Evolutionary conservation across 2,797 vertebrate species (phyloP).

Genomic region (Myiothlypis coronata): DNA sequence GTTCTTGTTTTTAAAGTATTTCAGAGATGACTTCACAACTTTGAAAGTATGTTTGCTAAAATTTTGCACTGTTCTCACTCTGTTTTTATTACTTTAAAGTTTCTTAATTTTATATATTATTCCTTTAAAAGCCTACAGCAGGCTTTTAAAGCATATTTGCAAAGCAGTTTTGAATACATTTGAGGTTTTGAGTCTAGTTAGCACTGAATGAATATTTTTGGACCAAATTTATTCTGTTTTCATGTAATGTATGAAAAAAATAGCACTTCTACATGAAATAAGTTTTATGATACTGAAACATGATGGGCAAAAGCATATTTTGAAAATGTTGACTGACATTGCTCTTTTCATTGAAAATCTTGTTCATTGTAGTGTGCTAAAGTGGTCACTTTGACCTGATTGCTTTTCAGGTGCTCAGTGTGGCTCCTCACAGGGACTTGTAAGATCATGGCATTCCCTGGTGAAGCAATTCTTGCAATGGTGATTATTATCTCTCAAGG

Average conservation of each 20-base stretch:
- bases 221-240: not conserved
- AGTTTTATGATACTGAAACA: not conserved
- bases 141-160: not conserved
- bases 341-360: not conserved
- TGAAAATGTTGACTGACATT: not conserved
- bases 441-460: not conserved
- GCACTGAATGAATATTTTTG: not conserved
- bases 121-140: not conserved
- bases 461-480: not conserved
- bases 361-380: not conserved
- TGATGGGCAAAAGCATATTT: not conserved
- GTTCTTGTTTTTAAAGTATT: not conserved
- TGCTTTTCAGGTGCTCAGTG: not conserved
- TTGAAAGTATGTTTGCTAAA: not conserved
- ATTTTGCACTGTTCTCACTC: not conserved
- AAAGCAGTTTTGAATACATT: not conserved
- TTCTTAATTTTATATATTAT: not conserved
- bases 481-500: not conserved
- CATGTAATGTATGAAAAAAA: not conserved
- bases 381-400: not conserved
- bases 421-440: not conserved
- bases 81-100: not conserved
- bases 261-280: not conserved
- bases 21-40: not conserved
- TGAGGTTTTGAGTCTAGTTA: not conserved